Evolutionary conservation across 2,888 invertebrate species (phyloP).

Genomic region (Yponomeuta sedellus): DNA sequence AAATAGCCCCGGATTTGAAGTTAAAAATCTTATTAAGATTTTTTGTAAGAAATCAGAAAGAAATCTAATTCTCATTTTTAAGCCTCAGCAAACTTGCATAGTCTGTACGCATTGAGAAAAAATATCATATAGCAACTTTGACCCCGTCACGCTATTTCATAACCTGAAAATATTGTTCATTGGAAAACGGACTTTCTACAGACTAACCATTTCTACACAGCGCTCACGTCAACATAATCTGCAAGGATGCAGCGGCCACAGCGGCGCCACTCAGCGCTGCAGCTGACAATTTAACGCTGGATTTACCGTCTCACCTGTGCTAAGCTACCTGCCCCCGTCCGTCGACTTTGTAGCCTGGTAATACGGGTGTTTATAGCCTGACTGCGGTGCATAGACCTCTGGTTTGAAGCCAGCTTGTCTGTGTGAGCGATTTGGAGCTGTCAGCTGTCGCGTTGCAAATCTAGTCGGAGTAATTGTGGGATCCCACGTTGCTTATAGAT

Average conservation of each 20-base stretch:
- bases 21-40: too few species aligned
- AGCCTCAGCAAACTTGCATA: too few species aligned
- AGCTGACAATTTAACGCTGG: constrained; percentile 15
- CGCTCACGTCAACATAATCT: constrained; percentile 3
- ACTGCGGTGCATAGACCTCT: background rate
- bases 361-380: background rate
- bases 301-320: constrained; percentile 10
- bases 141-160: too few species aligned
- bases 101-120: too few species aligned
- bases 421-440: constrained; percentile 8
- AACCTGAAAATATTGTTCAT: background rate
- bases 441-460: constrained; percentile 2
- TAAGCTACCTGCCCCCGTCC: background rate
- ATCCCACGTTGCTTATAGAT: background rate
- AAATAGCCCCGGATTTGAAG: too few species aligned
- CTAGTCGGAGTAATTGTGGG: constrained; percentile 11
- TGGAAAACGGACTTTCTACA: background rate
- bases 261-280: background rate
- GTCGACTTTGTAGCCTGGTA: background rate
- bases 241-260: constrained; percentile 5
- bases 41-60: too few species aligned
- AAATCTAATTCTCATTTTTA: too few species aligned
- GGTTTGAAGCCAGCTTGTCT: background rate
- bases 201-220: background rate
- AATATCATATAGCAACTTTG: too few species aligned